Base-by-base conservation (phyloP, 2,888 invertebrate species). In the Julus scandinavius region DNA sequence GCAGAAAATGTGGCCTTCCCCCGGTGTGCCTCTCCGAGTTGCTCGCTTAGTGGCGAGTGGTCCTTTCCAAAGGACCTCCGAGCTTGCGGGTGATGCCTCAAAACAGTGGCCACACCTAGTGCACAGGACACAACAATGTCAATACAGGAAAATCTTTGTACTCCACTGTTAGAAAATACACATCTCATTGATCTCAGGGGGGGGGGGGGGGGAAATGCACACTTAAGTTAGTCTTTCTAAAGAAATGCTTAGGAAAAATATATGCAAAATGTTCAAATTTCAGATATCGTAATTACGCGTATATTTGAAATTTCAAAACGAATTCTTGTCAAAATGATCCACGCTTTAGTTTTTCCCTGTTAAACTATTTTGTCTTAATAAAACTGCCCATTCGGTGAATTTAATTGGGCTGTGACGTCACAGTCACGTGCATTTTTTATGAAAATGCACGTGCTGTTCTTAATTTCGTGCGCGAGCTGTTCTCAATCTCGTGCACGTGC, bases 121-220 rank as follows among this genome's bases (percentile, higher is more conserved):
- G 63, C 63, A 72, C 63, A 72, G 63, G 63, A 72, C 63, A 72
- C 63, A 72, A 72, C 63, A 72, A 72, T 72, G 63, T 72, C 63
- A 72, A 20, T 72, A 72, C 63, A 72, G 63, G 17, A 20, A 72
- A 72, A 72, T 72, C 63, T 72, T 72, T 20, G 17, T n/a, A 58
- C 17, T 58, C 7, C 58, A 29, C 29, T 29, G 29, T 29, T 29
- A 29, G 29, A 29, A 29, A 58, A n/a, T n/a, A n/a, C 58, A n/a
- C n/a, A n/a, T 13, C 58, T 3, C 2, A n/a, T 7, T 7, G n/a
- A n/a, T 58, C 58, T n/a, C 13, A 58, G 58, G 9, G 9, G 49
- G 49, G 49, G 49, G n/a, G n/a, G n/a, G n/a, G n/a, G n/a, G 50
- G n/a, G n/a, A 58, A 58, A 58, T 58, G 58, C 17, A 3, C 58